A percentile compares a stretch with the other conserved stretches of the same genome.
These are phyloP conservation scores for Calosoma granatense DNA, from an alignment of 1,140 invertebrate species.

Conservation along the genomic window DNA sequence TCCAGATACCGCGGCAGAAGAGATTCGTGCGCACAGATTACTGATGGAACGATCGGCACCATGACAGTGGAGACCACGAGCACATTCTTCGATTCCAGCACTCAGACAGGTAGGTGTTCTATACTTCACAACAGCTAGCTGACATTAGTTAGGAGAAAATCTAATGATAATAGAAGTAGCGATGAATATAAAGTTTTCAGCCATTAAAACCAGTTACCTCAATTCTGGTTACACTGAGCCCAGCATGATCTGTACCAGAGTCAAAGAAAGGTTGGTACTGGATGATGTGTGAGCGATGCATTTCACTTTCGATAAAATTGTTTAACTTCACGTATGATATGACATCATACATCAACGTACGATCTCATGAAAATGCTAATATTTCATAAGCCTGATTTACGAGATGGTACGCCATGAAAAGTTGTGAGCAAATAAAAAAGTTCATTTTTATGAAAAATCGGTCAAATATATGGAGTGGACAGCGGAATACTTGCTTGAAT, in stretches of 20 bases:
- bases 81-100: constrained; percentile 85
- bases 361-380: not conserved
- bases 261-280: too few species aligned
- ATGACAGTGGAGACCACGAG: constrained; percentile 89
- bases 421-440: not conserved
- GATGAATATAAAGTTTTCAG: too few species aligned
- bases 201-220: too few species aligned
- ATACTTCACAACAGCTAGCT: too few species aligned
- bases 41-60: constrained; percentile 81
- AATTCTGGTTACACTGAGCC: too few species aligned
- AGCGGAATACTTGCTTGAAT: too few species aligned
- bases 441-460: too few species aligned
- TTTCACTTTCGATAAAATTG: not conserved
- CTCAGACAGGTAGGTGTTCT: constrained; percentile 79
- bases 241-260: too few species aligned
- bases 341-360: not conserved
- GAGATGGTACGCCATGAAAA: not conserved
- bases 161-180: too few species aligned
- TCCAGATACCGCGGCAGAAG: constrained; percentile 66
- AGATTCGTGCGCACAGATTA: constrained; percentile 81
- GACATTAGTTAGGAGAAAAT: too few species aligned
- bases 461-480: too few species aligned
- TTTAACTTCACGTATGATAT: not conserved
- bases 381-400: not conserved
- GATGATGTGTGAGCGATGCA: too few species aligned